Conservation (phyloP, 2,113 vertebrate genomes). For the Oryctolagus cuniculus region mOryCun1.1 NC_091434.1:140833001-140833500, state of each 20-base stretch:
- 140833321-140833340: not conserved
- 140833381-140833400: no score
- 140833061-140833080: no score
- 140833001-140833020: no score
- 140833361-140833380: no score
- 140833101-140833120: not conserved
- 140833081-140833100: no score
- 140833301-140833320: not conserved
- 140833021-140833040: no score
- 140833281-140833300: not conserved
- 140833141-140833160: not conserved
- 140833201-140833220: conserved; percentile 6
- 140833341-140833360: not conserved
- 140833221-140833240: not conserved
- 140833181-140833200: not conserved
- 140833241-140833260: not conserved
- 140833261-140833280: not conserved
- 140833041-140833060: no score
- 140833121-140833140: not conserved
- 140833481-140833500: no score
- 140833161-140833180: not conserved
- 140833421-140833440: no score
- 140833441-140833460: no score
- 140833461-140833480: no score
- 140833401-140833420: no score